A percentile compares a stretch with the other conserved stretches of the same genome.
Evolutionary conservation across 2,797 vertebrate species (phyloP).

Genomic region (Neosalanx taihuensis): DNA sequence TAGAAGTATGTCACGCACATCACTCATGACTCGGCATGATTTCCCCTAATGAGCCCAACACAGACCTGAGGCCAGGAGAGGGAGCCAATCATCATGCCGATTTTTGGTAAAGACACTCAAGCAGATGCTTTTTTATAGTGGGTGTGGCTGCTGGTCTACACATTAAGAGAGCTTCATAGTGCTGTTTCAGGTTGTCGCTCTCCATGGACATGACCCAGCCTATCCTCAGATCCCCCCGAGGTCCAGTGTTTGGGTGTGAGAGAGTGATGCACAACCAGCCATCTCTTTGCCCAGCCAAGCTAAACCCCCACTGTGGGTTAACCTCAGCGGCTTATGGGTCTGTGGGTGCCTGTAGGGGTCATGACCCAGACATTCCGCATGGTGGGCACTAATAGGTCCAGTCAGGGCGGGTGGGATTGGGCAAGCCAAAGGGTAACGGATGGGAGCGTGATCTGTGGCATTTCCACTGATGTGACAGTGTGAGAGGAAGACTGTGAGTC

Average conservation of each 20-base stretch:
- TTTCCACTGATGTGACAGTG: constrained; percentile 6
- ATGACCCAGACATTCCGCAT: background rate
- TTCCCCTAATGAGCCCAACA: background rate
- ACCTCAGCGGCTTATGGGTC: background rate
- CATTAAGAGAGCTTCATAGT: background rate
- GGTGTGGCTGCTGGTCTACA: background rate
- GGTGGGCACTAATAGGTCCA: background rate
- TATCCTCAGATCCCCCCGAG: background rate
- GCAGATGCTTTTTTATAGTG: background rate
- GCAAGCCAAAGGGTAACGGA: background rate
- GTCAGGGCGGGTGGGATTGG: background rate
- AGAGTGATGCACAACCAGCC: background rate
- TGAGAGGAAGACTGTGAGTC: background rate
- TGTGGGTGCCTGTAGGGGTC: background rate
- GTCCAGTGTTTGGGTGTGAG: background rate
- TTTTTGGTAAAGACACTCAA: background rate
- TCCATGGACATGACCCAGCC: too few species aligned
- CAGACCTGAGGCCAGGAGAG: background rate
- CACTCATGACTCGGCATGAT: background rate
- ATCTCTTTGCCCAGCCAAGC: background rate
- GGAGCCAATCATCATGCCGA: background rate
- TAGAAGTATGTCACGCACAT: background rate
- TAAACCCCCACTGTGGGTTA: background rate
- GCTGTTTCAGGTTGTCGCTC: background rate
- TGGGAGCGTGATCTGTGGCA: background rate